Evolutionary conservation across 2,888 invertebrate species (phyloP).

Genomic region (Acanthococcus lagerstroemiae): DNA sequence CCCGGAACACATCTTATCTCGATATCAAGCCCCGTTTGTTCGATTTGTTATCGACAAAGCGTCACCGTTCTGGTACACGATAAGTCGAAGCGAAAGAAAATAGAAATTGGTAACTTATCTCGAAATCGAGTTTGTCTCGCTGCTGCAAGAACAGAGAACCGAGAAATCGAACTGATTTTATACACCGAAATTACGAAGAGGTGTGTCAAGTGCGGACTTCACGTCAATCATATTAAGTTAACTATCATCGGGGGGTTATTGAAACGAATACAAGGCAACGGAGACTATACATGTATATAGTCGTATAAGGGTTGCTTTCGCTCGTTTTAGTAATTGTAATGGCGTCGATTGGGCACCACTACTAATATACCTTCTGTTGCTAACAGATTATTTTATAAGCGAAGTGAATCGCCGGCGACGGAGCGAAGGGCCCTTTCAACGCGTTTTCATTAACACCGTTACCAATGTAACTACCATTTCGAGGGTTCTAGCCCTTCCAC

Average conservation of each 20-base stretch:
- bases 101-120: not conserved
- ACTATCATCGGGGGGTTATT: constrained; percentile 27
- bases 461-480: constrained; percentile 21
- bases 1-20: too few relatives aligned
- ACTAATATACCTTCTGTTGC: constrained; percentile 20
- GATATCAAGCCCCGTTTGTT: too few relatives aligned
- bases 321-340: constrained; percentile 20
- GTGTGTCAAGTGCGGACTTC: constrained; percentile 28
- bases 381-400: constrained; percentile 20
- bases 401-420: constrained; percentile 5
- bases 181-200: constrained; percentile 11
- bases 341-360: constrained; percentile 9
- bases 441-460: constrained; percentile 22
- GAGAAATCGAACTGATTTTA: constrained; percentile 23
- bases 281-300: not conserved
- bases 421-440: constrained; percentile 6
- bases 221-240: constrained; percentile 30
- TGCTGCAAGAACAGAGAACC: not conserved
- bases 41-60: too few relatives aligned
- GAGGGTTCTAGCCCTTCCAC: constrained; percentile 22
- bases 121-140: too few relatives aligned
- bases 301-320: constrained; percentile 21
- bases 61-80: not conserved
- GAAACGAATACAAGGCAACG: constrained; percentile 22
- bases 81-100: not conserved